phyloP scores from a whole-genome alignment of 2,113 vertebrate genomes.

The Callospermophilus lateralis region DNA sequence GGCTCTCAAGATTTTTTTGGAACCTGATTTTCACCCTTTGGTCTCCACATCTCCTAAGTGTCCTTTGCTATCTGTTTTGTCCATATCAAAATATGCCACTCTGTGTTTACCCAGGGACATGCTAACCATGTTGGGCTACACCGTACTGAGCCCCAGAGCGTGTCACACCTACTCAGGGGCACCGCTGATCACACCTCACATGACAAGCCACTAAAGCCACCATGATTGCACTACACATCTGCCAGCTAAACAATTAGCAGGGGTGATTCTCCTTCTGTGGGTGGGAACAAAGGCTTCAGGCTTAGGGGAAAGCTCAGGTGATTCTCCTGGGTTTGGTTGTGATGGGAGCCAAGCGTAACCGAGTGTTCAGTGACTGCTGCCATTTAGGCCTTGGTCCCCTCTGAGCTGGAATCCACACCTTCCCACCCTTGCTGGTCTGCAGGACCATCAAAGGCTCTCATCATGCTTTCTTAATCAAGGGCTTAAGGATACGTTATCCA shows the following conservation, averaged over 20 bases:
- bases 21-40: background rate
- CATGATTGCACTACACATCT: background rate
- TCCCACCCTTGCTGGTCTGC: background rate
- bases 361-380: background rate
- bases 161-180: background rate
- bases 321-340: background rate
- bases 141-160: background rate
- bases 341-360: no score
- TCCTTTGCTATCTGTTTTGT: background rate
- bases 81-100: background rate
- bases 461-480: background rate
- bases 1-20: background rate
- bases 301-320: background rate
- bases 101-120: background rate
- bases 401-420: background rate
- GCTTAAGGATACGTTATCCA: background rate
- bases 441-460: background rate
- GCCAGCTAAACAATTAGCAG: background rate
- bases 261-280: background rate
- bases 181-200: background rate
- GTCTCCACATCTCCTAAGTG: background rate
- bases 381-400: background rate
- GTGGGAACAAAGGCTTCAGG: background rate
- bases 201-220: background rate
- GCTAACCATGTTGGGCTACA: background rate